phyloP scores from a whole-genome alignment of 2,888 invertebrate genomes.

The Eilema sororculum region DNA sequence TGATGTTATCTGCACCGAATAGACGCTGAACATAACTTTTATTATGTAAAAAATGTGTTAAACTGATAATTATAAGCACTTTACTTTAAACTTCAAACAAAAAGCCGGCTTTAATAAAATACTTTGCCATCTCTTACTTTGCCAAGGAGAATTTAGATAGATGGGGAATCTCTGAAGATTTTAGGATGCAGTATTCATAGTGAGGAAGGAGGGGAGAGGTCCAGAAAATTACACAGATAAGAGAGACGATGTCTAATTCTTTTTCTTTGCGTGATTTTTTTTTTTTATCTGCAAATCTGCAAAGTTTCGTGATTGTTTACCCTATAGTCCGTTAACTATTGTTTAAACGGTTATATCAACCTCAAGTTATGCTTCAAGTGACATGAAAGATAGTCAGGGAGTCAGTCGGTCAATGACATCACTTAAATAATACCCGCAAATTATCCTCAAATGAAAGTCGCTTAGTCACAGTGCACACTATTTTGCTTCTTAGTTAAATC shows the following conservation, averaged over 20 bases:
- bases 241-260: too few relatives aligned
- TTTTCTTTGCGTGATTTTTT: too few relatives aligned
- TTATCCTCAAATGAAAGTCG: background rate
- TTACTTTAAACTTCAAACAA: background rate
- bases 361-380: too few relatives aligned
- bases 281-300: too few relatives aligned
- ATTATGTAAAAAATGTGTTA: background rate
- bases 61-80: background rate
- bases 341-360: too few relatives aligned
- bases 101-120: background rate
- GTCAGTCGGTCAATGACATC: too few relatives aligned
- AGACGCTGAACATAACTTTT: constrained; percentile 2
- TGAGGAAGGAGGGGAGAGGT: background rate
- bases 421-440: background rate
- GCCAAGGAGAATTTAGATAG: background rate
- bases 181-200: background rate
- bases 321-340: too few relatives aligned
- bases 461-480: constrained; percentile 27
- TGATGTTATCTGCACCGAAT: constrained; percentile 12
- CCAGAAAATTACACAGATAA: too few relatives aligned
- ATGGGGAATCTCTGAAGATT: background rate
- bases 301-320: too few relatives aligned
- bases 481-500: constrained; percentile 48
- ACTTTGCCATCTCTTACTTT: background rate
- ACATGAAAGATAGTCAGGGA: too few relatives aligned